Evolutionary conservation across 2,888 invertebrate genomes (phyloP), one percentile per base, ranked within the genome.

Genomic region (Brachyopa scutellaris): DNA sequence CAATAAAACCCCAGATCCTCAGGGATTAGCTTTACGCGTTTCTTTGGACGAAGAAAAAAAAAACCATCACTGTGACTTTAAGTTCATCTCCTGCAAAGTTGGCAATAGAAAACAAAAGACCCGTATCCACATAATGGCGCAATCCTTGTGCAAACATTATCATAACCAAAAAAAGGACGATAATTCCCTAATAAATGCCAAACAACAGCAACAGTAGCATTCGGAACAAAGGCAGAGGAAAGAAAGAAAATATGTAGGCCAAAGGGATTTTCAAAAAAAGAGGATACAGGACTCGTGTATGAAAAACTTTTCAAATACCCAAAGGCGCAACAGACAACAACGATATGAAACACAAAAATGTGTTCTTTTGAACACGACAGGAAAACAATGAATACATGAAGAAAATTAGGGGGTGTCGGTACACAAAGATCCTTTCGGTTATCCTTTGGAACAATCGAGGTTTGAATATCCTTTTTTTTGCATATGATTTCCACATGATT

Each of bases 401-500:
- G 23, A 21, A 45, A 45, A 45, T 45, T 45, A 23, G 11, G 4
- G 19, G 19, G 19, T 11, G 33, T 26, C 3, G 4, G 38, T 15
- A n/a, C 15, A 38, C 15, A 38, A 9, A 13, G n/a, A n/a, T n/a
- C 6, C 5, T 36, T 17, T 11, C n/a, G 13, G 8, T 31, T 19
- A 23, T 72, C 17, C n/a, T 26, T 26, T 38, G 45, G 19, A 47
- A 40, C 70, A 62, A 70, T 64, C 51, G 31, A 53, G 57, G 29
- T 36, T 31, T 15, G 38, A 8, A 8, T 55, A 23, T 66, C 26
- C 26, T 26, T 23, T 13, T 36, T 74, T 70, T 73, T 67, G 45
- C 67, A 69, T 69, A 57, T 49, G 62, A 67, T 80, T 80, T 80
- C 67, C 73, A 80, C 49, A 69, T 69, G 80, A 69, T 64, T 69